Evolutionary conservation across 1,140 invertebrate genomes (phyloP).

Genomic region (Pseudachorutes palmiensis): DNA sequence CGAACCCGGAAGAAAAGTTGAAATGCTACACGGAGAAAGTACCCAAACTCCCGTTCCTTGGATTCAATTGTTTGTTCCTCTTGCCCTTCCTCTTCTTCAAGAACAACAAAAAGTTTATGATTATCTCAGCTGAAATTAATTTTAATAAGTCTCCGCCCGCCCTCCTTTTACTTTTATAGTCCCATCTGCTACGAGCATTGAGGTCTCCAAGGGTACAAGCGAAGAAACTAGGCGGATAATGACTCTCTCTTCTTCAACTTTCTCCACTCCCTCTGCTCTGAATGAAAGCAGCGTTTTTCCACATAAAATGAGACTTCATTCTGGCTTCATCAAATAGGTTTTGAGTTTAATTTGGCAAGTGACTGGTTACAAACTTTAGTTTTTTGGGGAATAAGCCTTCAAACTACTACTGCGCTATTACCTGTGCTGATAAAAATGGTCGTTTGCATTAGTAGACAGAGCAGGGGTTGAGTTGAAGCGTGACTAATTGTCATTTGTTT

Average conservation of each 20-base stretch:
- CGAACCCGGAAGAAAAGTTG: not conserved
- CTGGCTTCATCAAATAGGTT: not conserved
- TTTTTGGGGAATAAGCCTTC: too few species aligned
- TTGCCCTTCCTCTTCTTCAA: too few species aligned
- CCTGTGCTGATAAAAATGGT: too few species aligned
- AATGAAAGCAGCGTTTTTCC: not conserved
- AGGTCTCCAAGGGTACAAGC: not conserved
- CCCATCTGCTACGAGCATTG: not conserved
- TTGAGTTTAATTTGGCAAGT: not conserved
- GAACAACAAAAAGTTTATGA: not conserved
- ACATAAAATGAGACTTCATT: not conserved
- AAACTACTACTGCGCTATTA: too few species aligned
- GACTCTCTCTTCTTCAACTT: not conserved
- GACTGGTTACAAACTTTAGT: too few species aligned
- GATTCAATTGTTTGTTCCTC: too few species aligned
- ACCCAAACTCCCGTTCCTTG: not conserved
- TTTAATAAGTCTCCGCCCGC: not conserved
- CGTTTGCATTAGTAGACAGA: too few species aligned
- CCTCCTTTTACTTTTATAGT: not conserved
- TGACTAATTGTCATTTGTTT: constrained; percentile 7
- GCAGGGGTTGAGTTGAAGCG: too few species aligned
- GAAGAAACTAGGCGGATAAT: not conserved
- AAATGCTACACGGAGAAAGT: not conserved
- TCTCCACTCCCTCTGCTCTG: not conserved
- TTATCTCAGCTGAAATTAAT: not conserved